Evolutionary conservation across 2,888 invertebrate genomes (phyloP).

Genomic region (Lithophane socia): DNA sequence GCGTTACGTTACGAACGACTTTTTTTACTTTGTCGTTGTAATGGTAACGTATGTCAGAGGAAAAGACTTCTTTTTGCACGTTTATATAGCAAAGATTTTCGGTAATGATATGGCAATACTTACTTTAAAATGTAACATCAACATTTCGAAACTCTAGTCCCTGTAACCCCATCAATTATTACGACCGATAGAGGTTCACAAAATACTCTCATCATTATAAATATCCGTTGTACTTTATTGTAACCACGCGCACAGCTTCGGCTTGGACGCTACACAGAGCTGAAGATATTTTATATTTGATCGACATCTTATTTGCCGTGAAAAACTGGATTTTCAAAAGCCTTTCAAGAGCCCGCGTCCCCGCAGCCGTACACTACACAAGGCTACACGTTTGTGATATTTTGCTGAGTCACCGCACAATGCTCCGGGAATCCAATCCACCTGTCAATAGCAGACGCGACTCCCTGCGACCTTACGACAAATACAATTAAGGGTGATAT

Average conservation of each 20-base stretch:
- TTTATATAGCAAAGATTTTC: background rate
- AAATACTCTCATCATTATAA: background rate
- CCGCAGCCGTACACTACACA: background rate
- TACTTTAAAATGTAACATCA: background rate
- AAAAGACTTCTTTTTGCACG: background rate
- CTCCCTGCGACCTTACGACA: conserved; percentile 5
- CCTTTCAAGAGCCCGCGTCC: conserved; percentile 37
- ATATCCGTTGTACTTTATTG: background rate
- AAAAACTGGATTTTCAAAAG: conserved; percentile 52
- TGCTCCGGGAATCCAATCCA: conserved; percentile 64
- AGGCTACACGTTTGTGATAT: conserved; percentile 48
- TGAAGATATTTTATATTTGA: conserved; percentile 47
- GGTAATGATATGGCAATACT: background rate
- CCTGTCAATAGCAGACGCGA: conserved; percentile 63
- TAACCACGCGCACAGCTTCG: background rate
- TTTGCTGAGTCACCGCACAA: conserved; percentile 49
- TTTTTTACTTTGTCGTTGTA: background rate
- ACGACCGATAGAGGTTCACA: background rate
- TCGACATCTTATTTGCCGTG: conserved; percentile 59
- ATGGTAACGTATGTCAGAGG: background rate
- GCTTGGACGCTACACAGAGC: too few relatives aligned
- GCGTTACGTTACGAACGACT: background rate
- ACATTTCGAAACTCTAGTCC: background rate
- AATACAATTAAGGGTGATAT: conserved; percentile 16
- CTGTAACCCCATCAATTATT: too few relatives aligned